phyloP scores from a whole-genome alignment of 2,797 vertebrate genomes.

The Eupleurogrammus muticus region DNA sequence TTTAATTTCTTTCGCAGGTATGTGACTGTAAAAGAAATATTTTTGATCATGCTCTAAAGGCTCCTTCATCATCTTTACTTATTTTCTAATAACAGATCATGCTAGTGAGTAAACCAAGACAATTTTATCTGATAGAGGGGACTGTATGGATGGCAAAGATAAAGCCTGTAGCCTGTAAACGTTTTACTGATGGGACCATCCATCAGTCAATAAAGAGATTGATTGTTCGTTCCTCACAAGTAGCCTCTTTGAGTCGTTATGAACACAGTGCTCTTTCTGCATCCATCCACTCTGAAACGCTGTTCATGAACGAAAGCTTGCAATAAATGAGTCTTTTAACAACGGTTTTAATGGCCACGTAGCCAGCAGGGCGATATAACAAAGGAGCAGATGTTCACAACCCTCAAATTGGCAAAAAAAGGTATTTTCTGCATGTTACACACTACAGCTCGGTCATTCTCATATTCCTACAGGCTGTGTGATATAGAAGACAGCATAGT shows the following conservation, averaged over 20 bases:
- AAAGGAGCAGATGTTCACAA: conserved; percentile 5
- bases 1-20: background rate
- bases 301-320: background rate
- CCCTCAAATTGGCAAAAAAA: background rate
- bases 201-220: conserved; percentile 38
- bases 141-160: too few relatives aligned
- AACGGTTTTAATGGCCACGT: conserved; percentile 15
- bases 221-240: conserved; percentile 32
- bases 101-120: too few relatives aligned
- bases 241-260: conserved; percentile 7
- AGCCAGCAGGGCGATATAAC: background rate
- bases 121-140: too few relatives aligned
- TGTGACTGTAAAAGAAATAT: too few relatives aligned
- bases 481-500: background rate
- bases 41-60: too few relatives aligned
- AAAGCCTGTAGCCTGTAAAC: too few relatives aligned
- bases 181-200: background rate
- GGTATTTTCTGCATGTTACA: background rate
- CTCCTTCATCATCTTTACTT: too few relatives aligned
- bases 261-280: background rate
- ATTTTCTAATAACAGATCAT: too few relatives aligned
- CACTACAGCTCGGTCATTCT: background rate
- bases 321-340: background rate
- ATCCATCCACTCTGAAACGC: background rate
- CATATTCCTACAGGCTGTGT: background rate